Percentiles rank a stretch among this genome's conserved stretches.
Conservation (phyloP, 2,113 vertebrate genomes). For the Neolamprologus caudopunctatus region DNA sequence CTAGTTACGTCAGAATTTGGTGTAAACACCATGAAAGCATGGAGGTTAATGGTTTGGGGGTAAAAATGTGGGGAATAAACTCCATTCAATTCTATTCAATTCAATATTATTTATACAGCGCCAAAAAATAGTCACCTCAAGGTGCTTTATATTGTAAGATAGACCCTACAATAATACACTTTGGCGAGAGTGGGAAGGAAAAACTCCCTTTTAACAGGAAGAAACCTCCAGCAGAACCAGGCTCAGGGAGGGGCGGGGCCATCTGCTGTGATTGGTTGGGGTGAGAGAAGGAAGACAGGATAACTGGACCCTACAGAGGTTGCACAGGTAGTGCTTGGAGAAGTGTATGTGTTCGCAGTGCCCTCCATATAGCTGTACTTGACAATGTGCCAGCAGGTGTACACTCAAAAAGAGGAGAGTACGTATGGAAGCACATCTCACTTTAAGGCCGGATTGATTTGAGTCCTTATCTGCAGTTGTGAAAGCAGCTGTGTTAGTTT, state of each 20-base stretch:
- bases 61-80: background rate
- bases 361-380: background rate
- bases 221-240: fast-evolving
- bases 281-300: background rate
- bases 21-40: background rate
- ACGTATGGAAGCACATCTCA: background rate
- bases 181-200: fast-evolving
- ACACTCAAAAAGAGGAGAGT: background rate
- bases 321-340: background rate
- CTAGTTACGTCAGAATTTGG: fast-evolving
- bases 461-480: background rate
- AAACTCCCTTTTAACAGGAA: background rate
- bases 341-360: background rate
- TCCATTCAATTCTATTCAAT: background rate
- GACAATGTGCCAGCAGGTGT: background rate
- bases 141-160: background rate
- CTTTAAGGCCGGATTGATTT: background rate
- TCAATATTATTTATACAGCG: background rate
- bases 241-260: background rate
- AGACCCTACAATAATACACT: background rate
- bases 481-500: background rate
- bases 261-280: background rate
- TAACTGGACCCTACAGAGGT: background rate
- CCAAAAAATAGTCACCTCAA: fast-evolving
- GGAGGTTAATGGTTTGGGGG: background rate